Evolutionary conservation across 2,888 invertebrate species (phyloP).

Genomic region (Metalampra italica): DNA sequence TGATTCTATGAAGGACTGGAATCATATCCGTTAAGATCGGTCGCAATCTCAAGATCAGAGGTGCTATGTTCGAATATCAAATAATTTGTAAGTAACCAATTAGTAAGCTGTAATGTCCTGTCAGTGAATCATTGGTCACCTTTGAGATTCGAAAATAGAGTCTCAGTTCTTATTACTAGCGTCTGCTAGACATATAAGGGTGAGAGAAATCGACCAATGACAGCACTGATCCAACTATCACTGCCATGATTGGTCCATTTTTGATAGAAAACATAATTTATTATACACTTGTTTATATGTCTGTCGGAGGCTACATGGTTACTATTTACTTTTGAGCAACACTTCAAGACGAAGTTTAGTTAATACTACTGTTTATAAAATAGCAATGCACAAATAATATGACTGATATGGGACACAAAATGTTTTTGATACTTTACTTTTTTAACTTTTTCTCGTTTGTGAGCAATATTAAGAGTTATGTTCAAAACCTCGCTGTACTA

Average conservation of each 20-base stretch:
- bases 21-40: conserved; percentile 55
- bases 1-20: conserved; percentile 73
- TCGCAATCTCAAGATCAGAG: conserved; percentile 74
- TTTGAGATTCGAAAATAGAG: conserved; percentile 56
- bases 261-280: conserved; percentile 56
- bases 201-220: conserved; percentile 74
- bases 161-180: conserved; percentile 62
- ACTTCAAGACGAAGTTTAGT: conserved; percentile 72
- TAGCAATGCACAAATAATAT: conserved; percentile 73
- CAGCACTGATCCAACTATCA: conserved; percentile 67
- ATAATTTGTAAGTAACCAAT: conserved; percentile 8
- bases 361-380: conserved; percentile 57
- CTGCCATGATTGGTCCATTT: conserved; percentile 78
- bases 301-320: conserved; percentile 74
- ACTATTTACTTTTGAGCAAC: conserved; percentile 72
- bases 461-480: conserved; percentile 15
- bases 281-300: conserved; percentile 75
- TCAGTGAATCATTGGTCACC: conserved; percentile 5
- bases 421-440: conserved; percentile 74
- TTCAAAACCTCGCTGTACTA: conserved; percentile 56
- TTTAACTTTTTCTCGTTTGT: conserved; percentile 49
- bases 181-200: conserved; percentile 73
- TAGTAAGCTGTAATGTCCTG: not conserved
- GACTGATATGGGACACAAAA: conserved; percentile 77
- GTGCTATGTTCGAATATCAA: conserved; percentile 55